Percentiles rank a stretch among this genome's conserved stretches.
Evolutionary conservation across 2,113 vertebrate species (phyloP).

Genomic region (Equus quagga): DNA sequence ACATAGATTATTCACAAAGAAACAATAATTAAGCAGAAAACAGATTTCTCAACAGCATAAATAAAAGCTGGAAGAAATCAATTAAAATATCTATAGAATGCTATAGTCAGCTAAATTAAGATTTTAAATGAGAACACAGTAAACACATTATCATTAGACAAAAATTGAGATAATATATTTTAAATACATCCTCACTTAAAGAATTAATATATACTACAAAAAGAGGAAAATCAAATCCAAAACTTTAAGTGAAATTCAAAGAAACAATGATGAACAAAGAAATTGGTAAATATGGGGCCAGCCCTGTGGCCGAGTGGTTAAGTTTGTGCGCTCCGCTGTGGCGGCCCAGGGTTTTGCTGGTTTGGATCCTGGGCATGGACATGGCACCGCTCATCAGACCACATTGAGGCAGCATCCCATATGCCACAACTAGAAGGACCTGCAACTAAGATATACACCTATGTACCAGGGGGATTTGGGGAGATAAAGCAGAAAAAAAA

Average conservation of each 20-base stretch:
- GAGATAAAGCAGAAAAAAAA: too few species aligned
- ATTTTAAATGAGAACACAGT: neutral
- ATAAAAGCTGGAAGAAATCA: neutral
- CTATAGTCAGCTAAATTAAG: neutral
- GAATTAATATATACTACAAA: neutral
- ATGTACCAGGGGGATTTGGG: too few species aligned
- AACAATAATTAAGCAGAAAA: neutral
- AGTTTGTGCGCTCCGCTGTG: too few species aligned
- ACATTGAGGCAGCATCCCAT: too few species aligned
- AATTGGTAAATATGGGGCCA: neutral
- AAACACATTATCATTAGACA: neutral
- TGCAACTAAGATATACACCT: too few species aligned
- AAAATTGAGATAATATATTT: neutral
- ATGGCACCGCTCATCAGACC: too few species aligned
- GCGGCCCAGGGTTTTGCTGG: too few species aligned
- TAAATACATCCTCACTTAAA: neutral
- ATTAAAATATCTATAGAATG: slow-evolving; percentile 12
- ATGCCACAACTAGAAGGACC: too few species aligned
- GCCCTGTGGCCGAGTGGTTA: too few species aligned
- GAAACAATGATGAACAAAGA: neutral
- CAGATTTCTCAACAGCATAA: neutral
- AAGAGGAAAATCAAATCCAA: slow-evolving; percentile 16
- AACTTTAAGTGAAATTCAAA: neutral
- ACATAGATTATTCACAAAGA: neutral
- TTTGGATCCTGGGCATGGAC: too few species aligned